Conservation (phyloP, 2,113 vertebrate species). For the Siniperca chuatsi region DNA sequence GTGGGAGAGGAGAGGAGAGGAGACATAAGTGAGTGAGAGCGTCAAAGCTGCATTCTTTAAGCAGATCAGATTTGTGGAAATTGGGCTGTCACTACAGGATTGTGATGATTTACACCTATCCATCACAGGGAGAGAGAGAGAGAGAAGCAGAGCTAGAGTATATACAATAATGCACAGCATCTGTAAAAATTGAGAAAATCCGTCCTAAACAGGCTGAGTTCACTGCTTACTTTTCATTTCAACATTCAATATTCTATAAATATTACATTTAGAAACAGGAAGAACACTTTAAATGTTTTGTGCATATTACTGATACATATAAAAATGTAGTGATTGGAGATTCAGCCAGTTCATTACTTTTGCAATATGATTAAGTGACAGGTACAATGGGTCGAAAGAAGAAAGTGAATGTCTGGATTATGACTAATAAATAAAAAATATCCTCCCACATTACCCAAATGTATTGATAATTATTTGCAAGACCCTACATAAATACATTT, state of each 20-base stretch:
- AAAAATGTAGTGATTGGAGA: background rate
- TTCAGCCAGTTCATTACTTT: background rate
- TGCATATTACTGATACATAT: background rate
- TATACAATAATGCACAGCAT: conserved; percentile 69
- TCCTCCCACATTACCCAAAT: background rate
- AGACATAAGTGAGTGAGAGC: conserved; percentile 66
- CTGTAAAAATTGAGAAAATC: conserved; percentile 52
- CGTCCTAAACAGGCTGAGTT: conserved; percentile 15
- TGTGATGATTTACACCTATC: conserved; percentile 99
- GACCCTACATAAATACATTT: conserved; percentile 3
- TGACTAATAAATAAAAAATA: background rate
- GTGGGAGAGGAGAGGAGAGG: conserved; percentile 22
- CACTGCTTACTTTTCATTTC: conserved; percentile 7
- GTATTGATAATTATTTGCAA: background rate
- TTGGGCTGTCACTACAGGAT: conserved; percentile 99
- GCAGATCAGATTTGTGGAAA: conserved; percentile 99
- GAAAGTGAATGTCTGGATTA: background rate
- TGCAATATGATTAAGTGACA: background rate
- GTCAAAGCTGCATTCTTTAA: conserved; percentile 95
- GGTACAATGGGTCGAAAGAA: background rate
- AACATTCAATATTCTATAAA: conserved; percentile 19
- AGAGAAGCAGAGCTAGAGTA: conserved; percentile 45
- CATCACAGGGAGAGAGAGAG: conserved; percentile 85
- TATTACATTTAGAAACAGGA: background rate
- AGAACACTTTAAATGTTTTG: background rate